A percentile compares a stretch with the other conserved stretches of the same genome.
phyloP scores from a whole-genome alignment of 1,140 invertebrate species.

The Mycetomoellerius zeteki region DNA sequence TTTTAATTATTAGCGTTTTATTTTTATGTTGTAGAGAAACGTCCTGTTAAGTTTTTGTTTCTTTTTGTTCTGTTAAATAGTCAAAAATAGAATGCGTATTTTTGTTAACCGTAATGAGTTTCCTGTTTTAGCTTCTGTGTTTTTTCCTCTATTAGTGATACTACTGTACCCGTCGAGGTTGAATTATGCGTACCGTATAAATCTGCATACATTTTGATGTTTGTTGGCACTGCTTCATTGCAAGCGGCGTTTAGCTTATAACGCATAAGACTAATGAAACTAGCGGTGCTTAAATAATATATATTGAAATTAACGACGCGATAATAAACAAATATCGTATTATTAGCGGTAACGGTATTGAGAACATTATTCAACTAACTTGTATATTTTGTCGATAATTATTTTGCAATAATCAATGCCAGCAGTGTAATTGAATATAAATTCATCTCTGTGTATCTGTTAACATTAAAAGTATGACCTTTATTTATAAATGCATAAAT shows the following conservation, averaged over 20 bases:
- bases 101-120: background rate
- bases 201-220: slow-evolving; percentile 52
- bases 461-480: background rate
- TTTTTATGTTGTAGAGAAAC: background rate
- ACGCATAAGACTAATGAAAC: slow-evolving; percentile 23
- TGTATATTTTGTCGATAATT: slow-evolving; percentile 29
- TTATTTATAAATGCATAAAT: slow-evolving; percentile 4
- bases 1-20: background rate
- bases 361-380: slow-evolving; percentile 20
- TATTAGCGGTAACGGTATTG: slow-evolving; percentile 19
- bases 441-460: slow-evolving; percentile 2
- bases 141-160: slow-evolving; percentile 8
- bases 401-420: slow-evolving; percentile 17
- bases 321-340: slow-evolving; percentile 20
- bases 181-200: slow-evolving; percentile 44
- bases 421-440: background rate
- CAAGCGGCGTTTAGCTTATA: slow-evolving; percentile 19
- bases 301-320: slow-evolving; percentile 28
- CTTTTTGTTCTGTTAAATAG: background rate
- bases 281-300: slow-evolving; percentile 18
- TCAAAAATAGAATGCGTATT: background rate
- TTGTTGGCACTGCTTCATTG: slow-evolving; percentile 14
- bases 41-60: background rate
- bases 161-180: background rate
- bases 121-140: background rate